phyloP scores from a whole-genome alignment of 2,888 invertebrate genomes.

The Agriopis leucophaearia region DNA sequence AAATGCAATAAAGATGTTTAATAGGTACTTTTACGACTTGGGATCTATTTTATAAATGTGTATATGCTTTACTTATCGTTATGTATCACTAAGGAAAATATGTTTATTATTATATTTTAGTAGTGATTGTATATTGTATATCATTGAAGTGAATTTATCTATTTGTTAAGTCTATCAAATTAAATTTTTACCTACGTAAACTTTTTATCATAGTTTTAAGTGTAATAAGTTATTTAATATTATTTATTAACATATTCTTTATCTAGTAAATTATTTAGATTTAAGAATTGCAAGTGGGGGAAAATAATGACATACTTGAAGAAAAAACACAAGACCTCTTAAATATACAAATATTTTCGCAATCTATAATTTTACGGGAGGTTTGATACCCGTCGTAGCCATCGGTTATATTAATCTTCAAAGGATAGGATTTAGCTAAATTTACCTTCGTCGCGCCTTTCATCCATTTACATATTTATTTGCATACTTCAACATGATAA shows the following conservation, averaged over 20 bases:
- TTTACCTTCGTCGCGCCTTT: conserved; percentile 40
- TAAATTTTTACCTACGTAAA: background rate
- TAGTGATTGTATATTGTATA: background rate
- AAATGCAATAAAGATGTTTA: conserved; percentile 23
- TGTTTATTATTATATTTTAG: conserved; percentile 12
- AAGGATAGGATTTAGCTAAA: conserved; percentile 60
- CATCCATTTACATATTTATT: conserved; percentile 44
- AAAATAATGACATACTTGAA: too few relatives aligned
- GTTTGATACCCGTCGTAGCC: conserved; percentile 38
- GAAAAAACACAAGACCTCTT: background rate
- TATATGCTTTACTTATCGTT: background rate
- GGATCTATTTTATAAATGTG: conserved; percentile 29
- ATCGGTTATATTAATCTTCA: conserved; percentile 64
- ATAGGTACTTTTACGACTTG: conserved; percentile 22
- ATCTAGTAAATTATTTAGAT: background rate
- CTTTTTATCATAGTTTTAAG: background rate
- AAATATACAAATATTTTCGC: background rate
- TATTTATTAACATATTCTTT: background rate
- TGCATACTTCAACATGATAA: conserved; percentile 40
- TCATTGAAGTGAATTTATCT: conserved; percentile 4
- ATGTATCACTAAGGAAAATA: conserved; percentile 27
- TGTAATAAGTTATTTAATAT: background rate
- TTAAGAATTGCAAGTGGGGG: background rate
- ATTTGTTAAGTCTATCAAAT: background rate
- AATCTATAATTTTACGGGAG: conserved; percentile 17